Evolutionary conservation across 2,888 invertebrate species (phyloP).

Genomic region (Nomada goodeniana): DNA sequence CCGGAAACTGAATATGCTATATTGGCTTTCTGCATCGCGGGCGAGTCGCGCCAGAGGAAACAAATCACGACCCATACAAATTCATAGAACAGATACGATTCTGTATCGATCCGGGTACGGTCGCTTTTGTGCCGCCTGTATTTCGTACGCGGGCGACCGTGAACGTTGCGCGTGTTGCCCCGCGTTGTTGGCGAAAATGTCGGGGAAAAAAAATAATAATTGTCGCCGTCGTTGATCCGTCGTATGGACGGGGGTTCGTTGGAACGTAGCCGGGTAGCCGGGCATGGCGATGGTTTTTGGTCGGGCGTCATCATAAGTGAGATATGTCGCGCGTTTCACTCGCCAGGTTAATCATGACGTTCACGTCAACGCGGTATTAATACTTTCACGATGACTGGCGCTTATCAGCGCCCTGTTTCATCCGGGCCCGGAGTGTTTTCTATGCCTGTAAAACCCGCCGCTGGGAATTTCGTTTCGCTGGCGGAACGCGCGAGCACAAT

Average conservation of each 20-base stretch:
- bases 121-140: neutral
- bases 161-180: neutral
- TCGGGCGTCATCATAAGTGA: neutral
- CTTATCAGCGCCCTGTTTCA: conserved; percentile 42
- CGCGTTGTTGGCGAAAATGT: neutral
- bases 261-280: no score
- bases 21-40: conserved; percentile 45
- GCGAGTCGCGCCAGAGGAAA: conserved; percentile 31
- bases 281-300: no score
- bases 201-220: neutral
- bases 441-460: neutral
- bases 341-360: conserved; percentile 41
- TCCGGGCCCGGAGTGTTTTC: neutral
- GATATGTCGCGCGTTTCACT: conserved; percentile 12
- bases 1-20: conserved; percentile 52
- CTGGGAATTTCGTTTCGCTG: conserved; percentile 18
- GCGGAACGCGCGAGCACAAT: conserved; percentile 6
- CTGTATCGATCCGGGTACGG: neutral
- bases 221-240: neutral
- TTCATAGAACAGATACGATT: neutral
- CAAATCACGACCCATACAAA: conserved; percentile 19
- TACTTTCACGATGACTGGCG: conserved; percentile 58
- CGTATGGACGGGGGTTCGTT: neutral
- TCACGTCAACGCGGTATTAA: conserved; percentile 56
- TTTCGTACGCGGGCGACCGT: neutral